A percentile compares a stretch with the other conserved stretches of the same genome.
phyloP scores from a whole-genome alignment of 2,888 invertebrate species.

The Caenorhabditis sp. region DNA sequence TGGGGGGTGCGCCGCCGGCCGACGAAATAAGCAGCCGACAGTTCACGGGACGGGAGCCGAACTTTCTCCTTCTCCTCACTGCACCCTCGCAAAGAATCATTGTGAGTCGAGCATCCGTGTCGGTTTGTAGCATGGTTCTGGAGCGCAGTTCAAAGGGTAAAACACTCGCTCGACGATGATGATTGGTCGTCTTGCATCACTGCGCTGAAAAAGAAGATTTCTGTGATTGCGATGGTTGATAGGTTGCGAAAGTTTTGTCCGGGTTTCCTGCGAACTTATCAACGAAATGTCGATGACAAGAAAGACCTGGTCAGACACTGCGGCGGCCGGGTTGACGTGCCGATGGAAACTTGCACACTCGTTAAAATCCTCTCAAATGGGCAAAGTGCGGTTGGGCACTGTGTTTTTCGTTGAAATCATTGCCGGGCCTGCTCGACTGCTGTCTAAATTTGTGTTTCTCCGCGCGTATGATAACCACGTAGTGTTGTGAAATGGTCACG shows the following conservation, averaged over 20 bases:
- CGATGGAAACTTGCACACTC: background rate
- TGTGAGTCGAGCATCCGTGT: slow-evolving; percentile 40
- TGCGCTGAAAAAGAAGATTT: background rate
- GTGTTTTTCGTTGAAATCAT: slow-evolving; percentile 24
- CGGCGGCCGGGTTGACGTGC: slow-evolving; percentile 37
- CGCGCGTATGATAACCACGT: slow-evolving; percentile 27
- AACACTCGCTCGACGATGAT: slow-evolving; percentile 11
- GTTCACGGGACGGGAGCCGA: too few species aligned
- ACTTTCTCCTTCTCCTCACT: too few species aligned
- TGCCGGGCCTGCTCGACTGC: too few species aligned
- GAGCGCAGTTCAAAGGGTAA: slow-evolving; percentile 26
- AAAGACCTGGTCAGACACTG: slow-evolving; percentile 17
- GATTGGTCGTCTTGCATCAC: background rate
- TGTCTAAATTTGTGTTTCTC: background rate
- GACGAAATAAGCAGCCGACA: too few species aligned
- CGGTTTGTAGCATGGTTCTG: slow-evolving; percentile 29
- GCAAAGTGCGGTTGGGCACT: slow-evolving; percentile 42
- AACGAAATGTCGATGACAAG: slow-evolving; percentile 7
- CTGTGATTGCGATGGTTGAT: background rate
- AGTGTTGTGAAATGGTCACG: slow-evolving; percentile 30
- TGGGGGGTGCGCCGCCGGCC: too few species aligned
- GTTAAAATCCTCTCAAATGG: slow-evolving; percentile 18
- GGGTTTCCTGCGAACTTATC: slow-evolving; percentile 29
- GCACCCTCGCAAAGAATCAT: too few species aligned
- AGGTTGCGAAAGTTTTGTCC: slow-evolving; percentile 14